Evolutionary conservation across 2,113 vertebrate species (phyloP).

Genomic region (Halichoeres trimaculatus): DNA sequence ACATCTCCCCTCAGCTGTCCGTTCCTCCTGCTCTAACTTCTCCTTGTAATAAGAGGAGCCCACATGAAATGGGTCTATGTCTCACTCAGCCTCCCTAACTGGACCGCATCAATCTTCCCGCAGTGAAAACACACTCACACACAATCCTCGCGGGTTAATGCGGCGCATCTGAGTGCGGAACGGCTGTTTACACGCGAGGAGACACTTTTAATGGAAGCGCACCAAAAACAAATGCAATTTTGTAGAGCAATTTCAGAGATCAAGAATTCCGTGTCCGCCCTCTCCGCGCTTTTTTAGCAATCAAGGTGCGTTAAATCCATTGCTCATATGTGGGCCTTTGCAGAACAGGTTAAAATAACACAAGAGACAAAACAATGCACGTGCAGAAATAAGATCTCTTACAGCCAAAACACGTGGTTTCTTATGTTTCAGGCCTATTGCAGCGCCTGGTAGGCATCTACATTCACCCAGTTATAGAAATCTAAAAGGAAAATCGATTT

Average conservation of each 20-base stretch:
- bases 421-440: slow-evolving; percentile 29
- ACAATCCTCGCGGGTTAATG: slow-evolving; percentile 98
- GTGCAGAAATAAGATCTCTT: slow-evolving; percentile 38
- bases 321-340: slow-evolving; percentile 60
- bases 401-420: slow-evolving; percentile 37
- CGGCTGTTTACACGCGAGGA: slow-evolving; percentile 99
- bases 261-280: slow-evolving; percentile 80
- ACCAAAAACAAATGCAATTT: slow-evolving; percentile 99
- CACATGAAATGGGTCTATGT: slow-evolving; percentile 77
- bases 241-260: slow-evolving; percentile 91
- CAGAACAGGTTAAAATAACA: slow-evolving; percentile 52
- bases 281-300: slow-evolving; percentile 73
- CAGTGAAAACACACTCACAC: slow-evolving; percentile 97
- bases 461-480: slow-evolving; percentile 95
- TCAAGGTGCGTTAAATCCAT: slow-evolving; percentile 78
- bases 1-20: slow-evolving; percentile 64
- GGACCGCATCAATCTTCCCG: slow-evolving; percentile 99
- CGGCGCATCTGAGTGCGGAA: slow-evolving; percentile 99
- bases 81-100: slow-evolving; percentile 88
- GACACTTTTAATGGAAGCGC: slow-evolving; percentile 99
- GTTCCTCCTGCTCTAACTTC: slow-evolving; percentile 63
- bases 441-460: slow-evolving; percentile 61
- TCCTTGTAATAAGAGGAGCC: slow-evolving; percentile 75
- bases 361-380: slow-evolving; percentile 15
- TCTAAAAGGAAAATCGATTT: slow-evolving; percentile 98